A percentile compares a stretch with the other conserved stretches of the same genome.
These are phyloP conservation scores for Sylvilagus bachmani DNA, from an alignment of 2,113 vertebrate species.

Conservation along the genomic window DNA sequence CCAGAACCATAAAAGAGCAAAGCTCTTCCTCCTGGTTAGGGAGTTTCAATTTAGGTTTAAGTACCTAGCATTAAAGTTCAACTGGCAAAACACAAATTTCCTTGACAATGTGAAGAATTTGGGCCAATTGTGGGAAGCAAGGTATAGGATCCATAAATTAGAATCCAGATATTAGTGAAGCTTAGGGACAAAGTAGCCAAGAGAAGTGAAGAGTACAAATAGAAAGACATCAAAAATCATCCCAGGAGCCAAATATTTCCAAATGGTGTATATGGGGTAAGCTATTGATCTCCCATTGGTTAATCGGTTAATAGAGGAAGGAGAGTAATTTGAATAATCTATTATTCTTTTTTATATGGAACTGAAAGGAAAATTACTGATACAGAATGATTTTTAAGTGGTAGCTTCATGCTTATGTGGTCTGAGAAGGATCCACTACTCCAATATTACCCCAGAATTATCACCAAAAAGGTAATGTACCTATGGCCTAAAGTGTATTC, in stretches of 20 bases:
- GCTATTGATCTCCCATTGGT: neutral
- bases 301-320: neutral
- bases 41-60: constrained; percentile 11
- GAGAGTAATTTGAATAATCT: neutral
- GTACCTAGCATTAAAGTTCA: neutral
- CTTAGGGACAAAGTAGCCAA: neutral
- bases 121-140: fast-evolving
- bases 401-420: neutral
- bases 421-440: neutral
- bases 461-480: neutral
- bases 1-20: neutral
- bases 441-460: neutral
- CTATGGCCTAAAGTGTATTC: neutral
- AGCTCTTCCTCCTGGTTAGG: neutral
- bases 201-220: fast-evolving
- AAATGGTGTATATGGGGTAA: neutral
- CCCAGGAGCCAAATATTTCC: neutral
- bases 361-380: neutral
- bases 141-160: neutral
- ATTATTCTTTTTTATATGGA: neutral
- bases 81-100: neutral
- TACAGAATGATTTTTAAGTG: neutral
- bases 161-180: neutral
- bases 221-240: neutral
- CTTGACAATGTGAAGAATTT: neutral